A percentile compares a stretch with the other conserved stretches of the same genome.
Evolutionary conservation across 2,113 vertebrate species (phyloP).

Genomic region (Poeciliopsis occidentalis): DNA sequence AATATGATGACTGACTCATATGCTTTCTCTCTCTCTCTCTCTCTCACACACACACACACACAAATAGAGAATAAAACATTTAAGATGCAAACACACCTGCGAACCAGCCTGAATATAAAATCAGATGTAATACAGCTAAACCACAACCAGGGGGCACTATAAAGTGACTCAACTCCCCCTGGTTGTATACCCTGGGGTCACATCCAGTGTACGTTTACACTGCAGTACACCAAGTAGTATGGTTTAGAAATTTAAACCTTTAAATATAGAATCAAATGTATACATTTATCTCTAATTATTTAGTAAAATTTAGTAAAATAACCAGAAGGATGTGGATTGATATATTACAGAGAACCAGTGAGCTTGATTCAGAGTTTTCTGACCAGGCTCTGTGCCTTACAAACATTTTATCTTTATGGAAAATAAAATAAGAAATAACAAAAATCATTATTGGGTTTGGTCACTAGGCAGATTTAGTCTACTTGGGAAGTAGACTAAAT

Average conservation of each 20-base stretch:
- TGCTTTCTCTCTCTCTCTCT: not conserved
- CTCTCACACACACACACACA: not conserved
- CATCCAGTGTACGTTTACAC: not conserved
- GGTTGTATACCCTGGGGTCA: slow-evolving; percentile 10
- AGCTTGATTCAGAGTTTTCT: no score
- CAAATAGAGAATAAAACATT: slow-evolving; percentile 8
- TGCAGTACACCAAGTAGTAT: not conserved
- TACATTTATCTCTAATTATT: no score
- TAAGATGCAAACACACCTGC: not conserved
- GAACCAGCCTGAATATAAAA: slow-evolving; percentile 5
- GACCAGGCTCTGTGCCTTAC: no score
- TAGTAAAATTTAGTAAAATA: no score
- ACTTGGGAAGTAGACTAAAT: no score
- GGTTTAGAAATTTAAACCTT: not conserved
- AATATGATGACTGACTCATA: slow-evolving; percentile 11
- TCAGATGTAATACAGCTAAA: slow-evolving; percentile 33
- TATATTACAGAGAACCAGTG: no score
- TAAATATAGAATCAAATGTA: not conserved
- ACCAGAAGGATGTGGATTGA: no score
- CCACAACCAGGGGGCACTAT: slow-evolving; percentile 58
- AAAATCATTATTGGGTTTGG: not conserved
- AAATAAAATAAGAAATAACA: no score
- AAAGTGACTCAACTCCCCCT: slow-evolving; percentile 18
- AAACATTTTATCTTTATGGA: no score
- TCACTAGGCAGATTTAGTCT: no score